Percentiles rank a stretch among this genome's conserved stretches.
These are phyloP conservation scores for Caprella mutica DNA, from an alignment of 2,888 invertebrate genomes.

Conservation along the genomic window DNA sequence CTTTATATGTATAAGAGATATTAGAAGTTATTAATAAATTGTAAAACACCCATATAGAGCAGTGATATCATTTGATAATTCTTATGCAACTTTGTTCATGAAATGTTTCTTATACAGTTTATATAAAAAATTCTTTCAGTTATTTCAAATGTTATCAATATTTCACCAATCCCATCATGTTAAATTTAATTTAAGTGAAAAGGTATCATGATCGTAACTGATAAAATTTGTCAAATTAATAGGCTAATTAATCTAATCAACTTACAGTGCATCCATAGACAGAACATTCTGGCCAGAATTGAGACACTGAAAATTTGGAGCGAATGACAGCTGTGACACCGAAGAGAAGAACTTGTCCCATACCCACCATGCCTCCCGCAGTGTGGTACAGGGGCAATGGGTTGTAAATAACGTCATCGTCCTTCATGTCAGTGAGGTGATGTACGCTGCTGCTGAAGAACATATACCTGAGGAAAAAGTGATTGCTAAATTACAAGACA, in stretches of 20 bases:
- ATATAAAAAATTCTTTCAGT: too few species aligned
- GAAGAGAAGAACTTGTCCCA: slow-evolving; percentile 40
- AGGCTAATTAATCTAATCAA: background rate
- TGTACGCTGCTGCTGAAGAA: slow-evolving; percentile 22
- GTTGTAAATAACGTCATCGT: slow-evolving; percentile 47
- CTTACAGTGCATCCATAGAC: slow-evolving; percentile 29
- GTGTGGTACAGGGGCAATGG: slow-evolving; percentile 51
- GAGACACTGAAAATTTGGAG: slow-evolving; percentile 46
- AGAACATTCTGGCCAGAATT: slow-evolving; percentile 47
- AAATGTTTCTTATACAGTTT: background rate
- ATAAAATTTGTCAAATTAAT: background rate
- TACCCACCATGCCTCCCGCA: slow-evolving; percentile 47
- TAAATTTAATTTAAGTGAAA: too few species aligned
- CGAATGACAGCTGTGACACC: slow-evolving; percentile 44
- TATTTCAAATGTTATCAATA: too few species aligned
- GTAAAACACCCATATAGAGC: too few species aligned
- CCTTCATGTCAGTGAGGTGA: slow-evolving; percentile 36
- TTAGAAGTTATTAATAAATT: too few species aligned
- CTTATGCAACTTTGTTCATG: too few species aligned
- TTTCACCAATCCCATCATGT: too few species aligned
- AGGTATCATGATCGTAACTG: too few species aligned
- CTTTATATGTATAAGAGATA: slow-evolving; percentile 44
- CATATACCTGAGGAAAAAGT: slow-evolving; percentile 18
- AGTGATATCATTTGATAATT: too few species aligned
- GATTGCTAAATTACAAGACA: background rate